phyloP scores from a whole-genome alignment of 2,113 vertebrate species.

The Melanocharis versteri region DNA sequence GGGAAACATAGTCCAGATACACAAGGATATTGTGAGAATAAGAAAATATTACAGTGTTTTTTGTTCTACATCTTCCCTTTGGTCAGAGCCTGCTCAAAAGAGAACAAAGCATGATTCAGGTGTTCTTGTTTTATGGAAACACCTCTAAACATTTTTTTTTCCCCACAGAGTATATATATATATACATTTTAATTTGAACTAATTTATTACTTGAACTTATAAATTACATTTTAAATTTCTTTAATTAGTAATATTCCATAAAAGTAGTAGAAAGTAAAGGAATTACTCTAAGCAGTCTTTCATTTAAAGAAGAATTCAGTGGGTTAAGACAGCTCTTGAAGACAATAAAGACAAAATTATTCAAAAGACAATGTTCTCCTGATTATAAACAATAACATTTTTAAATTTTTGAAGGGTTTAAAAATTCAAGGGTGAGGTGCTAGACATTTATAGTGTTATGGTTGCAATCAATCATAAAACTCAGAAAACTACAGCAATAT shows the following conservation, averaged over 20 bases:
- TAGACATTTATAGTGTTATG: background rate
- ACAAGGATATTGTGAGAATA: background rate
- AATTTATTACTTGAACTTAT: background rate
- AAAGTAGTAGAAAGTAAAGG: background rate
- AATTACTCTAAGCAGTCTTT: background rate
- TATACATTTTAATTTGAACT: background rate
- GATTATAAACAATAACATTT: background rate
- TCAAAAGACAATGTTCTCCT: background rate
- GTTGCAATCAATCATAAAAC: background rate
- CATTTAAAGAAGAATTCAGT: background rate
- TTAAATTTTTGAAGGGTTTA: background rate
- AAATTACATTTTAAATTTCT: background rate
- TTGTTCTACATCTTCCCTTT: background rate
- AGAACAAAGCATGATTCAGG: background rate
- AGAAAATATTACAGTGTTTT: background rate
- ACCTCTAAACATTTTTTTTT: background rate
- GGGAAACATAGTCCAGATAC: background rate
- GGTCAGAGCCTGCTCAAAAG: background rate
- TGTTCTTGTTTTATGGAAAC: background rate
- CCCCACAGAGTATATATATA: no score
- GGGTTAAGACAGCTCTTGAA: background rate
- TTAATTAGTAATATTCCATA: background rate
- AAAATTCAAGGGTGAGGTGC: background rate
- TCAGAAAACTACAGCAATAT: background rate
- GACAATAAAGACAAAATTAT: background rate